Evolutionary conservation across 92 coral and sea anemone species (phyloP).

Genomic region (Bergia sp.): DNA sequence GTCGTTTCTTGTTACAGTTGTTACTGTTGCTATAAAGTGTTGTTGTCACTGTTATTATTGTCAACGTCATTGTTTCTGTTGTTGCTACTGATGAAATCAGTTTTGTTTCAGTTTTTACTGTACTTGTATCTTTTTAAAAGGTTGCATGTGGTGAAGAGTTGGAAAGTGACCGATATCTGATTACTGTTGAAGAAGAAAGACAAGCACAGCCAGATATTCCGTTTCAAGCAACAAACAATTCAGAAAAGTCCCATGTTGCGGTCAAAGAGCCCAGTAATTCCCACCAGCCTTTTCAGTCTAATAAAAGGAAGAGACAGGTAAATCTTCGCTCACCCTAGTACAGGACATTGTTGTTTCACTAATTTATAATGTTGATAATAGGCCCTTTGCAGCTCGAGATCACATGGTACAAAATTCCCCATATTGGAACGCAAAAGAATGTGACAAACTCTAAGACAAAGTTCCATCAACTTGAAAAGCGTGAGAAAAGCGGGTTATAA

Average conservation of each 20-base stretch:
- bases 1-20: neutral
- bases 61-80: too few relatives aligned
- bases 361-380: too few relatives aligned
- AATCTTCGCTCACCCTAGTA: too few relatives aligned
- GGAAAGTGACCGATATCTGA: slow-evolving; percentile 90
- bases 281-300: neutral
- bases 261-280: neutral
- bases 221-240: neutral
- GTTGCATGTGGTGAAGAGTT: slow-evolving; percentile 77
- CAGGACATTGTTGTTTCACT: too few relatives aligned
- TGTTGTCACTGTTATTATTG: neutral
- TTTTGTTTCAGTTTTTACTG: neutral
- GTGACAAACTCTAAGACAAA: too few relatives aligned
- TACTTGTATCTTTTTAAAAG: slow-evolving; percentile 29
- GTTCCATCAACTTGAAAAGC: too few relatives aligned
- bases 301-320: slow-evolving; percentile 41
- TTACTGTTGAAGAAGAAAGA: slow-evolving; percentile 79
- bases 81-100: neutral
- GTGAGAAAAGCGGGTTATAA: too few relatives aligned
- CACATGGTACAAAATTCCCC: too few relatives aligned
- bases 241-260: neutral
- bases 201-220: neutral
- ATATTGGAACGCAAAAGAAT: too few relatives aligned
- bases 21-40: neutral
- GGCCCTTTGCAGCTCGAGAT: too few relatives aligned